These are phyloP conservation scores for Oryzaephilus surinamensis DNA, from an alignment of 1,140 invertebrate species.

Conservation along the genomic window DNA sequence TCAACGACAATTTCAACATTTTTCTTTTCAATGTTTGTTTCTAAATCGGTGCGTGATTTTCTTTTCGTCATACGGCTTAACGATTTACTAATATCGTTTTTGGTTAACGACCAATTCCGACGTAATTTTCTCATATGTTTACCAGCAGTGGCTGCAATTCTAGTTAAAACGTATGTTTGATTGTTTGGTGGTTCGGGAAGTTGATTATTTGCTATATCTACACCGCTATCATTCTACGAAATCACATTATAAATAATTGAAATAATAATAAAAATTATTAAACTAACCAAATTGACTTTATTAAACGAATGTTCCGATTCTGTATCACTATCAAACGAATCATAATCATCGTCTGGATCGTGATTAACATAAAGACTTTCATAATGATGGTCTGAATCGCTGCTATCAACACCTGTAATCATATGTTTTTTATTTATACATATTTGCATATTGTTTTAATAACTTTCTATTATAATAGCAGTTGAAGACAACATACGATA, in stretches of 20 bases:
- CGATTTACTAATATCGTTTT: constrained; percentile 33
- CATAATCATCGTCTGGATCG: constrained; percentile 48
- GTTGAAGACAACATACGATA: too few relatives aligned
- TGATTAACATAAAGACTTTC: constrained; percentile 41
- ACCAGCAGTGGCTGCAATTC: constrained; percentile 26
- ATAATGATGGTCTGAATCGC: constrained; percentile 49
- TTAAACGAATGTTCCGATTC: constrained; percentile 42
- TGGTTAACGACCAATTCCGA: constrained; percentile 27
- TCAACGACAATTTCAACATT: background rate
- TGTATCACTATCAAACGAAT: constrained; percentile 52
- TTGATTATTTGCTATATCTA: constrained; percentile 42
- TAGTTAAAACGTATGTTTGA: constrained; percentile 41
- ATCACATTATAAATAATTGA: constrained; percentile 9
- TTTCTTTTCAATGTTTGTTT: background rate
- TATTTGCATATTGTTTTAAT: too few relatives aligned
- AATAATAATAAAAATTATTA: background rate
- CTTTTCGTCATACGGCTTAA: constrained; percentile 30
- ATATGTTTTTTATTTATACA: too few relatives aligned
- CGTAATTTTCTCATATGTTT: constrained; percentile 30
- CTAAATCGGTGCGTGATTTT: constrained; percentile 27
- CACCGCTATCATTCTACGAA: constrained; percentile 37
- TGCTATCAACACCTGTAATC: constrained; percentile 11
- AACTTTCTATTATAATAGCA: too few relatives aligned
- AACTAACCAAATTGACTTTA: constrained; percentile 16
- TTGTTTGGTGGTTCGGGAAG: constrained; percentile 46